Base-by-base conservation (phyloP, 2,797 vertebrate genomes). In the Iguana delicatissima region DNA sequence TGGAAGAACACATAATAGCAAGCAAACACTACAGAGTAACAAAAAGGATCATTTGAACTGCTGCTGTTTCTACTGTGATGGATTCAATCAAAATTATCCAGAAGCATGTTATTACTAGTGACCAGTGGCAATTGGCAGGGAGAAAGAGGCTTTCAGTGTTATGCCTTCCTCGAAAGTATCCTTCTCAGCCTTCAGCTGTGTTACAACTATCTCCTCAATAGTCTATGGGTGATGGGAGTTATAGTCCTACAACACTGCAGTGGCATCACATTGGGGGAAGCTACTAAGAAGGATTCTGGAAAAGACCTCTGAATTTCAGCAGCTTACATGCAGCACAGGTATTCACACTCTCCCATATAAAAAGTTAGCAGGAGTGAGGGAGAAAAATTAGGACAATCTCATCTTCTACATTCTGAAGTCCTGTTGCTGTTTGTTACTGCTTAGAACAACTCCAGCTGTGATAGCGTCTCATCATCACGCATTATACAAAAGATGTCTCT, bases 391-490 rank as follows among this genome's bases (percentile, higher is more conserved):
- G 7, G 55, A 10, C 91, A 93, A 93, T 91, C 87, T 93, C 5
- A 62, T 86, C 91, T 92, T 73, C n/a, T 46, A 12, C 26, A 79
- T 90, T 55, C 50, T 73, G 38, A 42, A 74, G 26, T 42, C 62
- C 85, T 84, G 7, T 1, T 86, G 6, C 74, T 55, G 72, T 42
- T 83, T 59, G 72, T 42, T 83, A 29, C 76, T 67, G 0, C 89
- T 94, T 94, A 59, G 57, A 93, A 46, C 64, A 69, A 46, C 86
- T 62, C 92, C 92, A 93, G 94, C 52, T n/a, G 89, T 90, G 91
- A 91, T 92, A 94, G 93, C 89, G 86, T 92, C 92, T 85, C 93
- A 91, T 85, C 90, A 16, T 80, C 46, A n/a, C 2, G 91, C n/a
- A 73, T 38, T 32, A 84, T 38, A 92, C 85, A 88, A 92, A 92